phyloP scores from a whole-genome alignment of 2,888 invertebrate genomes.

The Yponomeuta plumbellus region DNA sequence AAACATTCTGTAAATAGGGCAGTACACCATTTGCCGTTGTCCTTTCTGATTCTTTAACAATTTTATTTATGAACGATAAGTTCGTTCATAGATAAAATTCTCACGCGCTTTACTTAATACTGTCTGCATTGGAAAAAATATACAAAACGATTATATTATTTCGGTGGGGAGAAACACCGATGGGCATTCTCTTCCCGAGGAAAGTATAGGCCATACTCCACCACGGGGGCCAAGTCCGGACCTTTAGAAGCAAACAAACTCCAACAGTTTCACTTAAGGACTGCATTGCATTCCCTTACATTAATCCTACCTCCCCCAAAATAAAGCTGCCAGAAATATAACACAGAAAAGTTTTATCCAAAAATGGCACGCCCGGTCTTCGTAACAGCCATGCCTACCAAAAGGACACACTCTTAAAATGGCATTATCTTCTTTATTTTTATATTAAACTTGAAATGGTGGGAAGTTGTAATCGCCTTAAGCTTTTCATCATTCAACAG shows the following conservation, averaged over 20 bases:
- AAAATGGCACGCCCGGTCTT: constrained; percentile 30
- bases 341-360: constrained; percentile 34
- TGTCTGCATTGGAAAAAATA: too few species aligned
- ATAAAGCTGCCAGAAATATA: constrained; percentile 6
- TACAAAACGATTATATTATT: too few species aligned
- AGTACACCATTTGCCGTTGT: too few species aligned
- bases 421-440: constrained; percentile 66
- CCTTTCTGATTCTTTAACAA: too few species aligned
- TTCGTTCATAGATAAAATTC: too few species aligned
- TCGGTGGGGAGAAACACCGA: too few species aligned
- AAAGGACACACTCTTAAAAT: constrained; percentile 58
- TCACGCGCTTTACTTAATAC: too few species aligned
- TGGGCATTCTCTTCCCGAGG: too few species aligned
- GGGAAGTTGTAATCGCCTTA: constrained; percentile 65
- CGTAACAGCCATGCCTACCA: constrained; percentile 22
- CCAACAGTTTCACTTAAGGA: not conserved
- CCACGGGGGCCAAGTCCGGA: too few species aligned
- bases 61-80: too few species aligned
- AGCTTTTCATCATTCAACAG: constrained; percentile 63
- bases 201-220: too few species aligned
- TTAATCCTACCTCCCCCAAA: not conserved
- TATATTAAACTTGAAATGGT: constrained; percentile 61
- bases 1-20: too few species aligned
- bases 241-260: not conserved
- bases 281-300: constrained; percentile 1